phyloP scores from a whole-genome alignment of 2,113 vertebrate genomes.

The Leucoraja erinaceus region DNA sequence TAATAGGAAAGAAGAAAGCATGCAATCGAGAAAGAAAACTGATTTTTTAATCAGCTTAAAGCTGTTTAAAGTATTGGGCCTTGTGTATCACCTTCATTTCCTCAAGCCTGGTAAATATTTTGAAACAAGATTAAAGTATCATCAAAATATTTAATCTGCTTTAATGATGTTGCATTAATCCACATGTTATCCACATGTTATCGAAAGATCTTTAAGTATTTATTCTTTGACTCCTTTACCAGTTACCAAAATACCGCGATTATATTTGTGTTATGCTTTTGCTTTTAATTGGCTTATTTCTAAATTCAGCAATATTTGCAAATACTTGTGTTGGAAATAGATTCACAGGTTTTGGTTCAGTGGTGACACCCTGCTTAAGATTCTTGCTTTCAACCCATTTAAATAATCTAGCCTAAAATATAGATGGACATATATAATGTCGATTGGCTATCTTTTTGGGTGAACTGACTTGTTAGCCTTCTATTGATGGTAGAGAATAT shows the following conservation, averaged over 20 bases:
- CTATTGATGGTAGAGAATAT: no score
- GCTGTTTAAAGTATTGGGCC: neutral
- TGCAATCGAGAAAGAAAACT: neutral
- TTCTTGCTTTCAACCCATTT: neutral
- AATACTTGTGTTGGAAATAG: neutral
- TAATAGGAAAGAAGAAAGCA: neutral
- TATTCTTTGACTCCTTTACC: neutral
- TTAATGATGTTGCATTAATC: neutral
- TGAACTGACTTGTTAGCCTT: no score
- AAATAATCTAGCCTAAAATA: neutral
- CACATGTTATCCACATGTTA: neutral
- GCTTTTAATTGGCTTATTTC: neutral
- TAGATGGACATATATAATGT: neutral
- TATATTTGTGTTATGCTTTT: neutral
- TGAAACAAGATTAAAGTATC: neutral
- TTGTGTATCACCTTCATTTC: neutral
- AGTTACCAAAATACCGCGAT: neutral
- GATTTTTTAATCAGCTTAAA: neutral
- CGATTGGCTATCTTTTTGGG: neutral
- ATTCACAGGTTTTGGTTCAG: neutral
- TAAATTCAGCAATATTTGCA: neutral
- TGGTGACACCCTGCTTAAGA: neutral
- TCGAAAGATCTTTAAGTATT: neutral
- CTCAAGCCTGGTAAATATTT: constrained; percentile 22
- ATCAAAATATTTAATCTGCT: neutral